These are phyloP conservation scores for Raja brachyura DNA, from an alignment of 2,113 vertebrate genomes.

Conservation along the genomic window DNA sequence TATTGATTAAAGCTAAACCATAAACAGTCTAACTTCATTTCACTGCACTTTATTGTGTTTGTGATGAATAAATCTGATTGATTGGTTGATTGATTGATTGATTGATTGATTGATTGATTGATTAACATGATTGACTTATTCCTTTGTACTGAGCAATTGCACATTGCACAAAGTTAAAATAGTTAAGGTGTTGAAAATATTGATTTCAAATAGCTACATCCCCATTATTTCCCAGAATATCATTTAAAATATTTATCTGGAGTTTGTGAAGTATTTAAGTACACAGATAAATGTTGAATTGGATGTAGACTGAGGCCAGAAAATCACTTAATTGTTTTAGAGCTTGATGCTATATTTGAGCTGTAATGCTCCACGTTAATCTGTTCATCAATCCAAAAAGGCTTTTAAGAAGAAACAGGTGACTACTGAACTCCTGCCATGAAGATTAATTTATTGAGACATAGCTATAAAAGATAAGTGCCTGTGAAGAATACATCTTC, in stretches of 20 bases:
- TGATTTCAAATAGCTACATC: background rate
- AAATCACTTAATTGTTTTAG: background rate
- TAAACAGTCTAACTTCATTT: background rate
- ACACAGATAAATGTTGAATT: no score
- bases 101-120: no score
- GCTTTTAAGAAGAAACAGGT: background rate
- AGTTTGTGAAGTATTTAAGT: no score
- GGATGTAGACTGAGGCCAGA: background rate
- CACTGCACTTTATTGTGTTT: no score
- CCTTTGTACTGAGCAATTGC: no score
- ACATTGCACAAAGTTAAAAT: background rate
- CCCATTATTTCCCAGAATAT: background rate
- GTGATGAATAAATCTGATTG: no score
- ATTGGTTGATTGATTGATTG: no score
- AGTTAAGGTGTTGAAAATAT: background rate
- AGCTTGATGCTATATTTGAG: background rate
- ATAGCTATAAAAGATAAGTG: background rate
- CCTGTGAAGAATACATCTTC: background rate
- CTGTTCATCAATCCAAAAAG: background rate
- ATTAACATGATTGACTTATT: no score
- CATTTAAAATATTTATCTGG: no score
- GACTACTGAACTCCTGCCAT: background rate
- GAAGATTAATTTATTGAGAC: background rate
- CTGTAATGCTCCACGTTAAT: background rate
- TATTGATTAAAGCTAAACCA: background rate